A percentile compares a stretch with the other conserved stretches of the same genome.
phyloP scores from a whole-genome alignment of 2,888 invertebrate genomes.

The Ophioninae sp. region DNA sequence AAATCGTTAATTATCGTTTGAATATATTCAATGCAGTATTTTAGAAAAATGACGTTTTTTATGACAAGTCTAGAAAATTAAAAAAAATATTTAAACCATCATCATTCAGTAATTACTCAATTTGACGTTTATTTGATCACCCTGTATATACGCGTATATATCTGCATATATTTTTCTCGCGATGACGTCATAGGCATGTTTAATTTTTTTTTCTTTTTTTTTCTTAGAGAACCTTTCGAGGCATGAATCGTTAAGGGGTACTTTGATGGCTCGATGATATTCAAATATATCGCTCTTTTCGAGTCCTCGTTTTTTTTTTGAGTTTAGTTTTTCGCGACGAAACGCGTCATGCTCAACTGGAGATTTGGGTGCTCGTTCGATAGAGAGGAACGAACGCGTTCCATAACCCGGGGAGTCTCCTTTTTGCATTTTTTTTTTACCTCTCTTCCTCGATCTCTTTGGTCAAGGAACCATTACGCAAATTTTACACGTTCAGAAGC shows the following conservation, averaged over 20 bases:
- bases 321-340: not conserved
- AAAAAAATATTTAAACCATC: no score
- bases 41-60: no score
- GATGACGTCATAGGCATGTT: no score
- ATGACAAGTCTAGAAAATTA: no score
- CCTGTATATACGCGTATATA: no score
- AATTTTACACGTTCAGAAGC: constrained; percentile 61
- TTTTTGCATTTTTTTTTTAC: constrained; percentile 32
- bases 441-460: constrained; percentile 8
- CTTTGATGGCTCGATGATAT: constrained; percentile 25
- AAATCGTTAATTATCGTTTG: no score
- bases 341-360: constrained; percentile 43
- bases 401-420: constrained; percentile 47
- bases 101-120: no score
- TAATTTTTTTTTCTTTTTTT: no score
- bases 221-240: not conserved
- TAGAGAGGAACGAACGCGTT: constrained; percentile 40
- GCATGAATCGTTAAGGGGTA: constrained; percentile 18
- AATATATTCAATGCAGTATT: no score
- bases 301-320: no score
- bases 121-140: no score
- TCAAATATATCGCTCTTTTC: constrained; percentile 11
- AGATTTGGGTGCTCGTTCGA: not conserved
- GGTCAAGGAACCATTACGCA: constrained; percentile 60
- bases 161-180: no score